Conservation (phyloP, 2,113 vertebrate species). For the Salminus brasiliensis region DNA sequence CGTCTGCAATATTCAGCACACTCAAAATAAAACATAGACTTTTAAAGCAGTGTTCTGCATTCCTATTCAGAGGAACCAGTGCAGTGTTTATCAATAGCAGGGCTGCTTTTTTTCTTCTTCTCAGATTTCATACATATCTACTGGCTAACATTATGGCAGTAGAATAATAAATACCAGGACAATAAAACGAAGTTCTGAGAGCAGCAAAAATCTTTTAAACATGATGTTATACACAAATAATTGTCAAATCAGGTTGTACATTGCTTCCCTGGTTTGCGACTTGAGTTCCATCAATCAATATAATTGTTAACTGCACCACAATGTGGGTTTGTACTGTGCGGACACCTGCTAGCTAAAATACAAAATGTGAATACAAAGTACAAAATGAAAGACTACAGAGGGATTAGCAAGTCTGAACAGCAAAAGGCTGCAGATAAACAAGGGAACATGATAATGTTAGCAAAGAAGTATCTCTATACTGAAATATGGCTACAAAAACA, state of each 20-base stretch:
- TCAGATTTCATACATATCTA: constrained; percentile 24
- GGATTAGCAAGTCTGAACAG: background rate
- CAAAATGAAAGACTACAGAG: background rate
- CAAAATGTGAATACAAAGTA: constrained; percentile 1
- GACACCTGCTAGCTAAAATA: constrained; percentile 14
- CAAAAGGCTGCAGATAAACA: background rate
- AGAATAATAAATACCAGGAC: constrained; percentile 37
- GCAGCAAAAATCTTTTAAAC: constrained; percentile 32
- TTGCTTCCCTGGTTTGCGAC: constrained; percentile 27
- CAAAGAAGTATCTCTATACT: background rate
- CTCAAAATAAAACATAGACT: constrained; percentile 6
- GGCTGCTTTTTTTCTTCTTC: constrained; percentile 7
- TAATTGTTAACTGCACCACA: constrained; percentile 40
- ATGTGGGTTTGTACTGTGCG: constrained; percentile 21
- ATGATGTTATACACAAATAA: constrained; percentile 25
- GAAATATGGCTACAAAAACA: constrained; percentile 51
- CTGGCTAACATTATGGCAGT: constrained; percentile 37
- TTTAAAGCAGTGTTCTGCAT: constrained; percentile 23
- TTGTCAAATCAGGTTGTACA: background rate
- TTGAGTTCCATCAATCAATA: constrained; percentile 28
- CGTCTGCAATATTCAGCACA: no score
- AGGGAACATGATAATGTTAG: background rate
- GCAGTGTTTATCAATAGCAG: background rate
- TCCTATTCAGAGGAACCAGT: background rate
- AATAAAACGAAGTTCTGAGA: constrained; percentile 31